Conservation (phyloP, 1,140 invertebrate species). For the Cydia pomonella region DNA sequence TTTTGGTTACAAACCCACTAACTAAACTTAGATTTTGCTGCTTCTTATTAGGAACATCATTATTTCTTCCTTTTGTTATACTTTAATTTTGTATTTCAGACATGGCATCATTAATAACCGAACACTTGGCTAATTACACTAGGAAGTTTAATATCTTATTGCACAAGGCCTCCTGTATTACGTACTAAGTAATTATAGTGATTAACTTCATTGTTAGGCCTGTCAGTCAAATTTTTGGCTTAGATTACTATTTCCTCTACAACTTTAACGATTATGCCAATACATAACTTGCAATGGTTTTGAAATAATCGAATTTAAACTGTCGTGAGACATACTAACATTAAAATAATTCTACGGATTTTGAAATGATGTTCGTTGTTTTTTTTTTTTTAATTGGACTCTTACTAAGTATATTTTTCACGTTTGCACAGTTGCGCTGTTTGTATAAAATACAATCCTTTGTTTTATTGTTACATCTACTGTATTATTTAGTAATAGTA, state of each 20-base stretch:
- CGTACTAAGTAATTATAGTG: constrained; percentile 49
- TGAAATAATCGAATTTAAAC: too few relatives aligned
- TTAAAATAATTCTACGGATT: too few relatives aligned
- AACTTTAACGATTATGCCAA: constrained; percentile 47
- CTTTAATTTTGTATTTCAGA: neutral
- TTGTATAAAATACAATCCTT: too few relatives aligned
- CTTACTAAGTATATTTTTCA: neutral
- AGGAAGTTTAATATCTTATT: constrained; percentile 44
- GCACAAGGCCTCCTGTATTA: constrained; percentile 43
- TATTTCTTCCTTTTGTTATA: neutral
- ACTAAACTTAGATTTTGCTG: neutral
- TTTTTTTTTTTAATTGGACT: neutral
- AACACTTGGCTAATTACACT: constrained; percentile 19
- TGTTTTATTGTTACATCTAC: too few relatives aligned
- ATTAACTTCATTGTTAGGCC: constrained; percentile 53
- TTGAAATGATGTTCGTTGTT: constrained; percentile 7
- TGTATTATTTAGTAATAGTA: too few relatives aligned
- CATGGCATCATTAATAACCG: constrained; percentile 5
- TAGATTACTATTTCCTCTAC: constrained; percentile 58
- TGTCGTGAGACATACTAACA: too few relatives aligned
- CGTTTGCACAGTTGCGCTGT: too few relatives aligned
- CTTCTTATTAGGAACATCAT: neutral
- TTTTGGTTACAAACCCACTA: neutral
- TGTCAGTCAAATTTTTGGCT: constrained; percentile 48
- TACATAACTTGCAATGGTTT: neutral